Percentiles rank a stretch among this genome's conserved stretches.
phyloP scores from a whole-genome alignment of 2,888 invertebrate species.

The Gryllus longicercus region DNA sequence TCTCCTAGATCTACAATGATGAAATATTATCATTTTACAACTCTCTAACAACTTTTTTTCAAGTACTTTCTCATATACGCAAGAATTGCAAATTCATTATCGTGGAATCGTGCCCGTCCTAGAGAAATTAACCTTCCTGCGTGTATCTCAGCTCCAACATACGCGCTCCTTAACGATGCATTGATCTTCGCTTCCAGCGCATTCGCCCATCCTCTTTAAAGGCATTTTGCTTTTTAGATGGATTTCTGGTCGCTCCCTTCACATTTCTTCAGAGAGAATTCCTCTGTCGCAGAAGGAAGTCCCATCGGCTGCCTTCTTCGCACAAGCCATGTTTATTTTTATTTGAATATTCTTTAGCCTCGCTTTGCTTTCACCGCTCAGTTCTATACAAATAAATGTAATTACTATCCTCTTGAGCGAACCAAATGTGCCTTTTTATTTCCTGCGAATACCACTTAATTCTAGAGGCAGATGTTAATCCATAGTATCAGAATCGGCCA shows the following conservation, averaged over 20 bases:
- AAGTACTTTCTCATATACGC: too few species aligned
- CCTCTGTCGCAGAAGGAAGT: background rate
- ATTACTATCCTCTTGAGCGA: background rate
- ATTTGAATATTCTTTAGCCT: background rate
- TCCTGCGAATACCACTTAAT: background rate
- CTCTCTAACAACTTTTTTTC: too few species aligned
- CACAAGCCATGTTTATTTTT: background rate
- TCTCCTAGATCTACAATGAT: too few species aligned
- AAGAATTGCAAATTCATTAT: too few species aligned
- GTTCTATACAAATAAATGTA: background rate
- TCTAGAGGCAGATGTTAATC: constrained; percentile 6
- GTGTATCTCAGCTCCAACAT: too few species aligned
- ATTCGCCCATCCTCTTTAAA: too few species aligned
- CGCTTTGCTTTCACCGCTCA: background rate
- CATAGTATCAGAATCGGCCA: constrained; percentile 17
- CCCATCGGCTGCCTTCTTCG: background rate
- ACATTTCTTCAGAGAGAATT: background rate
- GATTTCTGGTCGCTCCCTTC: background rate
- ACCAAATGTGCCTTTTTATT: background rate
- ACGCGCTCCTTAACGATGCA: too few species aligned
- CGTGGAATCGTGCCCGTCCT: too few species aligned
- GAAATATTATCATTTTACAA: too few species aligned
- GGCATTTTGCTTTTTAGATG: too few species aligned
- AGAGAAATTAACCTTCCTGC: too few species aligned
- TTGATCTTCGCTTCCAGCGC: too few species aligned